Base-by-base conservation (phyloP, 2,888 invertebrate genomes). In the Amorpha juglandis region DNA sequence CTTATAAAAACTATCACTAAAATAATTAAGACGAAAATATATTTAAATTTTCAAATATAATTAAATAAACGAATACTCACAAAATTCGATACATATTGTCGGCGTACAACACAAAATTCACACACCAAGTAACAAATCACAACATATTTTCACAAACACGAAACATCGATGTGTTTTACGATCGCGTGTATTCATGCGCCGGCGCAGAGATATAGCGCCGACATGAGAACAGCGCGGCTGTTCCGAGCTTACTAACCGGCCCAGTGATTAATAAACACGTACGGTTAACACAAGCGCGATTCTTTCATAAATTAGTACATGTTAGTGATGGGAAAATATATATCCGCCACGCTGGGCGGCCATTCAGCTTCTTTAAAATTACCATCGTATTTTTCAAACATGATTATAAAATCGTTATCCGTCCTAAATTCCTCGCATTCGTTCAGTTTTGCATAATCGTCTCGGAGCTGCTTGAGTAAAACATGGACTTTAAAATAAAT, bases 41-140 rank as follows among this genome's bases (percentile, higher is more conserved):
- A 45, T 14, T 45, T 12, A 45, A 14, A 45, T 45, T 42, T 42
- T 9, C 42, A 11, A 42, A 51, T 58, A 35, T 7, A 27, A 12
- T 51, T 48, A 33, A 47, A 51, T 38, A 12, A 38, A 63, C 45
- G 53, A 51, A 67, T 58, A 78, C 78, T 78, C 52, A 78, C 78
- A 77, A 71, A 72, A 73, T 63, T 66, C 64, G 50, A 70, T 71
- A 70, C 78, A 77, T 78, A 63, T 71, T 75, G 71, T 42, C 63
- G 47, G 64, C 66, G 62, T 68, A 27, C 27, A 70, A 71, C 66
- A 47, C 67, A 70, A 70, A 67, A 69, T 70, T 70, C 74, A 76
- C 75, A 72, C 75, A 70, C 69, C 53, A 68, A 70, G 67, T 55
- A 68, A 64, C 65, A 11, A 67, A 50, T 45, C 48, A 63, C 45